These are phyloP conservation scores for Montipora capricornis DNA, from an alignment of 64 coral and sea anemone genomes.

Conservation along the genomic window DNA sequence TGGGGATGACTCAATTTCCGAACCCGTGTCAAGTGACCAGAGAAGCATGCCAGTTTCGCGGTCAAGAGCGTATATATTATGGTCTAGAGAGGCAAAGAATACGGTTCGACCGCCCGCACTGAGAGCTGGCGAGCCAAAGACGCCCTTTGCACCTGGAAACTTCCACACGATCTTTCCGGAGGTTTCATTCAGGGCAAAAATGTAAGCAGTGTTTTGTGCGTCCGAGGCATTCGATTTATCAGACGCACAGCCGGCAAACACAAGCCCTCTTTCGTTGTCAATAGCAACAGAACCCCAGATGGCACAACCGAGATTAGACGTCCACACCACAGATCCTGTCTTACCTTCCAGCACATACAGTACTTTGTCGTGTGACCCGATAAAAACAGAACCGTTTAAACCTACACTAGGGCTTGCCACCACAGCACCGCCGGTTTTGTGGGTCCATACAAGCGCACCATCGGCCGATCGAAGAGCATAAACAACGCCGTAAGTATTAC, in stretches of 20 bases:
- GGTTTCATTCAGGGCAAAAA: slow-evolving; percentile 56
- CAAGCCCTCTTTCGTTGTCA: slow-evolving; percentile 58
- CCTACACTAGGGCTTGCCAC: slow-evolving; percentile 67
- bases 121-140: slow-evolving; percentile 68
- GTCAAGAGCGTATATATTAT: slow-evolving; percentile 81
- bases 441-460: slow-evolving; percentile 76
- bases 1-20: slow-evolving; percentile 85
- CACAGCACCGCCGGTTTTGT: slow-evolving; percentile 55
- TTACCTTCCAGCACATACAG: slow-evolving; percentile 53
- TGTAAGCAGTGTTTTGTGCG: slow-evolving; percentile 50
- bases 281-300: slow-evolving; percentile 74
- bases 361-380: slow-evolving; percentile 69
- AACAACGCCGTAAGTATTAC: slow-evolving; percentile 78
- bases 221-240: slow-evolving; percentile 33
- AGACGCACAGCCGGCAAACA: slow-evolving; percentile 58
- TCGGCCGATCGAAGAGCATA: slow-evolving; percentile 65
- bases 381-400: slow-evolving; percentile 56
- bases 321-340: slow-evolving; percentile 70
- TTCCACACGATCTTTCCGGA: slow-evolving; percentile 72
- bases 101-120: slow-evolving; percentile 29
- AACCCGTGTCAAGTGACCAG: slow-evolving; percentile 82
- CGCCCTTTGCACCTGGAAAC: slow-evolving; percentile 70
- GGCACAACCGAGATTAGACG: slow-evolving; percentile 58
- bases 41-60: slow-evolving; percentile 63
- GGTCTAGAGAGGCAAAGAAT: slow-evolving; percentile 91